A percentile compares a stretch with the other conserved stretches of the same genome.
phyloP scores from a whole-genome alignment of 2,113 vertebrate genomes.

The Equus przewalskii region DNA sequence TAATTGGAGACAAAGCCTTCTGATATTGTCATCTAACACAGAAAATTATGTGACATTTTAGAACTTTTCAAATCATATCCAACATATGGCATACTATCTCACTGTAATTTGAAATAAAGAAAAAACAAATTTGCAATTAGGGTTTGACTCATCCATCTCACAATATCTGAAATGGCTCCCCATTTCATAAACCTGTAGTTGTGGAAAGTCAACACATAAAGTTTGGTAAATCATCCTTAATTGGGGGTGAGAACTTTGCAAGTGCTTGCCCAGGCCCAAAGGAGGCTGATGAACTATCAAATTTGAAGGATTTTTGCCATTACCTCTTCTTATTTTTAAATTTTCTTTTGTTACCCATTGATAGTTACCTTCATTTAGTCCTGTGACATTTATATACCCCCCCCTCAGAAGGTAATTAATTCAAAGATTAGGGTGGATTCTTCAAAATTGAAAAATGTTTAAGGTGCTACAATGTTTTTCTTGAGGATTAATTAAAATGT shows the following conservation, averaged over 20 bases:
- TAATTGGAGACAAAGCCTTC: background rate
- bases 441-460: background rate
- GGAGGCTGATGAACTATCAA: background rate
- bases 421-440: slow-evolving; percentile 20
- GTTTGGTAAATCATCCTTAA: background rate
- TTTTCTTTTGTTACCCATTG: background rate
- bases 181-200: background rate
- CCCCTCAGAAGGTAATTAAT: slow-evolving; percentile 20
- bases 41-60: background rate
- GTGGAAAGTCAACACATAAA: background rate
- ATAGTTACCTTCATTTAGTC: slow-evolving; percentile 8
- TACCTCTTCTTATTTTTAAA: background rate
- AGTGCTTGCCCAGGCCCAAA: background rate
- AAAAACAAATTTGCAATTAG: background rate
- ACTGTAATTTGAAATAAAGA: slow-evolving; percentile 47
- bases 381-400: background rate
- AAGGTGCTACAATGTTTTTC: background rate
- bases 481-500: slow-evolving; percentile 11
- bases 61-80: background rate
- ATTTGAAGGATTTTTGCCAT: background rate
- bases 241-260: background rate
- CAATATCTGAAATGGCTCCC: background rate
- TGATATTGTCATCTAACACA: background rate
- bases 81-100: background rate
- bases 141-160: background rate